These are phyloP conservation scores for Dromas ardeola DNA, from an alignment of 2,113 vertebrate genomes.

Conservation along the genomic window DNA sequence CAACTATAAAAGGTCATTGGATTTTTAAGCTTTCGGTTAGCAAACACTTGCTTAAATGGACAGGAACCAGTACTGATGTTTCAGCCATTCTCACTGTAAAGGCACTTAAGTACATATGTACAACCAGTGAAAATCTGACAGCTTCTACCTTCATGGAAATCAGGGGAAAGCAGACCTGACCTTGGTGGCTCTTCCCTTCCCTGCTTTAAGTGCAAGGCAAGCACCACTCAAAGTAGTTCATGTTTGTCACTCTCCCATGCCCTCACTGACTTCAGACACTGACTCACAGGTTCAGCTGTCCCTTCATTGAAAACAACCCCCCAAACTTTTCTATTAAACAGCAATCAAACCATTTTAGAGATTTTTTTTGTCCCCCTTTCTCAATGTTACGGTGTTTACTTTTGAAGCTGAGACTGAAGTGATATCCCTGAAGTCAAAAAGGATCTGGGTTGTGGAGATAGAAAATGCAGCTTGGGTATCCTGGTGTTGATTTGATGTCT, in stretches of 20 bases:
- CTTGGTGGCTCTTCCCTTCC: background rate
- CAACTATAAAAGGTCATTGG: background rate
- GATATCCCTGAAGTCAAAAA: background rate
- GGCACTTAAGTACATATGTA: background rate
- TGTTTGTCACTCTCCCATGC: background rate
- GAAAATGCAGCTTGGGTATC: background rate
- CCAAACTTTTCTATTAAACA: background rate
- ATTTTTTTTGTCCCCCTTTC: background rate
- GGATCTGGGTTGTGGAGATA: background rate
- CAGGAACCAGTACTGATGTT: background rate
- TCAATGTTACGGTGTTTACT: background rate
- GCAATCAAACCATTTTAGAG: background rate
- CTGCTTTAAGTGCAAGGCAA: background rate
- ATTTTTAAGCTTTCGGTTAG: constrained; percentile 26
- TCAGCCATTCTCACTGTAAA: background rate
- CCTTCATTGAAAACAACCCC: background rate
- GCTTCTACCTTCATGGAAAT: background rate
- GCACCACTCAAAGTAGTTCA: background rate
- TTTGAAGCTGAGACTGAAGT: background rate
- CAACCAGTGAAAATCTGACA: background rate
- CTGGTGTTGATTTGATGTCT: background rate
- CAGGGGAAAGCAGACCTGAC: background rate
- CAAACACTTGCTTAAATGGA: background rate
- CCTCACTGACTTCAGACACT: fast-evolving
- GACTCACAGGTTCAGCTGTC: background rate